Conservation (phyloP, 2,888 invertebrate species). For the Yponomeuta plumbellus region DNA sequence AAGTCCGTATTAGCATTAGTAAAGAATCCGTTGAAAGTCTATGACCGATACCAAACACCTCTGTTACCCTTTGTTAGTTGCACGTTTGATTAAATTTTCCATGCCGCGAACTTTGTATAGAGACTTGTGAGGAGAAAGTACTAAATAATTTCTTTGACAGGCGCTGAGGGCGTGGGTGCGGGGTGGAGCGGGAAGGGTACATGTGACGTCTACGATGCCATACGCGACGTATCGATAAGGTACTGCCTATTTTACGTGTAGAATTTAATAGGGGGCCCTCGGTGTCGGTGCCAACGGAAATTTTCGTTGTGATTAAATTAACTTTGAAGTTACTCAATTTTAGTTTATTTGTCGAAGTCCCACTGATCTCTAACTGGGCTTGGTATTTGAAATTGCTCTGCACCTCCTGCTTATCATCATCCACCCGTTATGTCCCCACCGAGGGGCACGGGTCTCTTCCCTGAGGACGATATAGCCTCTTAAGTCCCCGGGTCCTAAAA, state of each 20-base stretch:
- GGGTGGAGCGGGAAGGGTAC: neutral
- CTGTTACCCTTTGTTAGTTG: neutral
- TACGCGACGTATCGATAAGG: neutral
- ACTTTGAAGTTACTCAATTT: too few species aligned
- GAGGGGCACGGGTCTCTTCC: too few species aligned
- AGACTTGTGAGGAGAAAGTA: neutral
- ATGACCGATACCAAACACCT: neutral
- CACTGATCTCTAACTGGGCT: too few species aligned
- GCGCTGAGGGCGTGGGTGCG: neutral
- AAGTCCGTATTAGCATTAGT: too few species aligned
- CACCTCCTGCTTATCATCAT: too few species aligned
- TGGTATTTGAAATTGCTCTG: too few species aligned
- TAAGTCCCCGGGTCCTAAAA: too few species aligned
- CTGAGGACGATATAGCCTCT: too few species aligned
- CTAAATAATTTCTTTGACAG: neutral
- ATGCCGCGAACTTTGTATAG: neutral
- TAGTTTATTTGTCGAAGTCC: too few species aligned
- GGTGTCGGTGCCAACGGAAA: neutral
- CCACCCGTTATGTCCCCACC: too few species aligned
- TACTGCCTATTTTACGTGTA: neutral
- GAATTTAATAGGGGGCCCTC: neutral
- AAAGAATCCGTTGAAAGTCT: neutral
- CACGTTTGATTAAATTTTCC: constrained; percentile 1
- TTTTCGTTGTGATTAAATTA: neutral
- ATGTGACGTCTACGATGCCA: neutral